Evolutionary conservation across 2,113 vertebrate genomes (phyloP).

Genomic region (Merops nubicus): DNA sequence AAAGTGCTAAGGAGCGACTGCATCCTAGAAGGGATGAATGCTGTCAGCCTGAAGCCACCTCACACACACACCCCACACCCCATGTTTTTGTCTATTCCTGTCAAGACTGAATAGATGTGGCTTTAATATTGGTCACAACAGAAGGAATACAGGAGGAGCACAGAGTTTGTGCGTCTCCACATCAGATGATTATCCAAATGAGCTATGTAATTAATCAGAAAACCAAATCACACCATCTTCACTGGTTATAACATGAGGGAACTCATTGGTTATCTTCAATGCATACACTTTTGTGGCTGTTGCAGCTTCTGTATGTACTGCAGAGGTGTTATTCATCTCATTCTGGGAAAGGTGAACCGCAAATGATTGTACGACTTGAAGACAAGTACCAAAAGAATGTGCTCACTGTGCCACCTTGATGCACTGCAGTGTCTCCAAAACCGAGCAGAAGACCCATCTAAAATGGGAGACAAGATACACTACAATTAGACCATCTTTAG

Average conservation of each 20-base stretch:
- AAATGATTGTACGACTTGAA: not conserved
- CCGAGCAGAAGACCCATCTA: not conserved
- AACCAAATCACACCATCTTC: not conserved
- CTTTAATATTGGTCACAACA: not conserved
- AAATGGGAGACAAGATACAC: not conserved
- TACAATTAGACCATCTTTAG: not conserved
- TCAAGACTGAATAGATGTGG: not conserved
- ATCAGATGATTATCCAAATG: not conserved
- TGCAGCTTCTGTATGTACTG: not conserved
- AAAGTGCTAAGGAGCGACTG: not conserved
- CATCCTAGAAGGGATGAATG: too few species aligned
- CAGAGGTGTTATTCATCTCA: fast-evolving
- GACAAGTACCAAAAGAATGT: not conserved
- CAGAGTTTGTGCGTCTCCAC: not conserved
- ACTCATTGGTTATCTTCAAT: not conserved
- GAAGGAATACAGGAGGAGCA: not conserved
- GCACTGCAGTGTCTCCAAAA: not conserved
- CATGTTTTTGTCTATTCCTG: not conserved
- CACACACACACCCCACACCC: too few species aligned
- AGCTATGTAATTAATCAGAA: not conserved
- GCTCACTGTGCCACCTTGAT: too few species aligned
- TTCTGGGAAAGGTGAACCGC: not conserved
- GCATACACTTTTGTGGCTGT: too few species aligned
- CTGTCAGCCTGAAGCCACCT: not conserved
- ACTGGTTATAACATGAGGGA: not conserved